Percentiles rank a stretch among this genome's conserved stretches.
Evolutionary conservation across 92 coral and sea anemone species (phyloP).

Genomic region (Anthopleura xanthogrammica): DNA sequence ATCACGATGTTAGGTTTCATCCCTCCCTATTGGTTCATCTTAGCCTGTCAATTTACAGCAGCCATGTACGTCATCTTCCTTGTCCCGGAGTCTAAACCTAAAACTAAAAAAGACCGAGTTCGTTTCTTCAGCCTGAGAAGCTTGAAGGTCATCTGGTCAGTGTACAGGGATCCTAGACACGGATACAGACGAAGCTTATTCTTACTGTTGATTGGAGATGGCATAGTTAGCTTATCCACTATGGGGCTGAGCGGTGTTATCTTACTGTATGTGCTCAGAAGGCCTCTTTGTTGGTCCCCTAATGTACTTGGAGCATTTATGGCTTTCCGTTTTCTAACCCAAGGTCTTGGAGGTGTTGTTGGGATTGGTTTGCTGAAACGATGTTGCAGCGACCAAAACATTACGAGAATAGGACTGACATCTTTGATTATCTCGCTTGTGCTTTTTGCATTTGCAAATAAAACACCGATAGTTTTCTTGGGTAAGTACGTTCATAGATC

Average conservation of each 20-base stretch:
- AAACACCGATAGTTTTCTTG: slow-evolving; percentile 57
- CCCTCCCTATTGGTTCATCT: slow-evolving; percentile 78
- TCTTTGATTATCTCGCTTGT: slow-evolving; percentile 50
- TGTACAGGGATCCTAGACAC: slow-evolving; percentile 52
- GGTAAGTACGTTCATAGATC: slow-evolving; percentile 38
- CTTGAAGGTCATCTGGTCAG: slow-evolving; percentile 50
- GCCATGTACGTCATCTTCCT: slow-evolving; percentile 49
- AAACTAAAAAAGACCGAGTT: slow-evolving; percentile 12
- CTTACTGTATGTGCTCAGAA: slow-evolving; percentile 64
- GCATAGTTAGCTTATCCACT: slow-evolving; percentile 48
- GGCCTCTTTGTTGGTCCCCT: slow-evolving; percentile 81
- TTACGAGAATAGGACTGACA: slow-evolving; percentile 59
- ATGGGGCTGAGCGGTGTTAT: slow-evolving; percentile 71
- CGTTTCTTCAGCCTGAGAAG: slow-evolving; percentile 64
- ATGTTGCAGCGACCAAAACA: slow-evolving; percentile 54
- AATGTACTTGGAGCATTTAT: slow-evolving; percentile 64
- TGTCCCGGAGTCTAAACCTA: slow-evolving; percentile 71
- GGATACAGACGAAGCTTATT: slow-evolving; percentile 63
- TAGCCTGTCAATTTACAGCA: slow-evolving; percentile 60
- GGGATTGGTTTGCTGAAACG: slow-evolving; percentile 62
- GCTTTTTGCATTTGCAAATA: slow-evolving; percentile 64
- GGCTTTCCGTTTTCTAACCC: slow-evolving; percentile 66
- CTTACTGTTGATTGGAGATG: slow-evolving; percentile 61
- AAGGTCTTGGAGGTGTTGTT: slow-evolving; percentile 70
- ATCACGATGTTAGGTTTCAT: slow-evolving; percentile 60